Evolutionary conservation across 2,888 invertebrate species (phyloP), one percentile per base, ranked within the genome.

Genomic region (Micoletzkya japonica): DNA sequence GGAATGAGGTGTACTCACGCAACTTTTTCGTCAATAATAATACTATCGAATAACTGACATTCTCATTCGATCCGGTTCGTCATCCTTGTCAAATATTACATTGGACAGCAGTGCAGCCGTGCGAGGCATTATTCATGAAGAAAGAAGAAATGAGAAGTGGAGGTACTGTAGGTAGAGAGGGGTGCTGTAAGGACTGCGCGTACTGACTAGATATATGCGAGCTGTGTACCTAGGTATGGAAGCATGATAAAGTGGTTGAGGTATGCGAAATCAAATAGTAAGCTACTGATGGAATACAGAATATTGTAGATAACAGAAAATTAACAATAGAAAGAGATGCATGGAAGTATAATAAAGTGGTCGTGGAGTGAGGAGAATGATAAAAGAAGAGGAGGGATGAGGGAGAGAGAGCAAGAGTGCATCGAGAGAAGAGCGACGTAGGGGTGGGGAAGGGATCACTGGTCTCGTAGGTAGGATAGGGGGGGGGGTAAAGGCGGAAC

Each of bases 11-110:
- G n/a, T n/a, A n/a, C n/a, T n/a, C n/a, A n/a, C n/a, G n/a, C n/a
- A n/a, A n/a, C n/a, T n/a, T n/a, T n/a, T n/a, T n/a, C n/a, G n/a
- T n/a, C n/a, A n/a, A n/a, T n/a, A n/a, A n/a, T n/a, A n/a, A n/a
- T n/a, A n/a, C n/a, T n/a, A n/a, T n/a, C n/a, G n/a, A n/a, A n/a
- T n/a, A n/a, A n/a, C n/a, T n/a, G n/a, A n/a, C n/a, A n/a, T n/a
- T n/a, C n/a, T n/a, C n/a, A 57, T 57, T 57, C 57, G n/a, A 37
- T 34, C 34, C 32, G 26, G 20, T 4, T 50, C 50, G 30, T 49
- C 49, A 30, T 63, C 50, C n/a, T 49, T 50, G 20, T 63, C 63
- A 34, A 63, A 63, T 10, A 63, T 26, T n/a, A 63, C 63, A 50
- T 28, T 32, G 0, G 63, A 24, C 30, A 63, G n/a, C 14, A 49